Conservation (phyloP, 2,888 invertebrate genomes). For the Nomada ruficornis region DNA sequence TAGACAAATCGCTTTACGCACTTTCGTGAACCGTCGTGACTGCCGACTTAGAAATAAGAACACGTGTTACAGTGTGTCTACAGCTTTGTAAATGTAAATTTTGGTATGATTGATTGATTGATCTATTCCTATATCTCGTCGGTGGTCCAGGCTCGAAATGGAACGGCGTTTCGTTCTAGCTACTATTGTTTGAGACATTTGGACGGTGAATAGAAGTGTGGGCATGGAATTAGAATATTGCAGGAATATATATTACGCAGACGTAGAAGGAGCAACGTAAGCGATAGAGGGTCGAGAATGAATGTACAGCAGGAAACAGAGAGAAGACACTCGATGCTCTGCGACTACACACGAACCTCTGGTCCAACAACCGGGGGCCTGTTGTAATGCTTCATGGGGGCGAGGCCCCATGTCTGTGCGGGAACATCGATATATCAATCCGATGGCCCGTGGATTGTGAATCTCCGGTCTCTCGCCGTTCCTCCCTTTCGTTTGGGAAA, state of each 20-base stretch:
- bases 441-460: slow-evolving; percentile 56
- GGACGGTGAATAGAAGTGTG: neutral
- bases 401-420: slow-evolving; percentile 58
- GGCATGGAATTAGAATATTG: neutral
- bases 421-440: slow-evolving; percentile 67
- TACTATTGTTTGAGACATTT: neutral
- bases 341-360: slow-evolving; percentile 58
- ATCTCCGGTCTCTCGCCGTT: slow-evolving; percentile 52
- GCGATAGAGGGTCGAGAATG: slow-evolving; percentile 36
- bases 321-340: slow-evolving; percentile 59
- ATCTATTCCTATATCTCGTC: too few relatives aligned
- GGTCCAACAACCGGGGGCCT: slow-evolving; percentile 55
- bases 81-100: too few relatives aligned
- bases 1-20: too few relatives aligned
- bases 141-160: neutral
- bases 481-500: slow-evolving; percentile 62
- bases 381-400: slow-evolving; percentile 60
- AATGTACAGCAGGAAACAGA: slow-evolving; percentile 53
- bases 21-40: too few relatives aligned
- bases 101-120: too few relatives aligned
- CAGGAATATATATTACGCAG: neutral
- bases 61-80: too few relatives aligned
- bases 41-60: too few relatives aligned
- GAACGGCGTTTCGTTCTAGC: too few relatives aligned
- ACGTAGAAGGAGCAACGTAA: slow-evolving; percentile 14